Evolutionary conservation across 2,113 vertebrate genomes (phyloP).

Genomic region (Pollimyrus isidori): DNA sequence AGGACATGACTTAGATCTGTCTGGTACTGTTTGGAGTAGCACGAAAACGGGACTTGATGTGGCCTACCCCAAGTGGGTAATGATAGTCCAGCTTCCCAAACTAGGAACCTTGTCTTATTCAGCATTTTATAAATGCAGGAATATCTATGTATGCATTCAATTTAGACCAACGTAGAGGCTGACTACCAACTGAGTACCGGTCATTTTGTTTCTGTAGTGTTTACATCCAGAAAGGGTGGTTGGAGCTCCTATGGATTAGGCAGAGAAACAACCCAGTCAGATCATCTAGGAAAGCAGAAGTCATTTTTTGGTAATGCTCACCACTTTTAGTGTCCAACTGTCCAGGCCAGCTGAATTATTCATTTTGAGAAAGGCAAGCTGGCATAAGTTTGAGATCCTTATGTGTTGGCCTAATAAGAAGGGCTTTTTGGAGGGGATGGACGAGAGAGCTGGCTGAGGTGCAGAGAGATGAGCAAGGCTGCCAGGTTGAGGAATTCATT

Average conservation of each 20-base stretch:
- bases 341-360: neutral
- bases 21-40: constrained; percentile 34
- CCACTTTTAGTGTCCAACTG: neutral
- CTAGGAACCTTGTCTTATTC: constrained; percentile 43
- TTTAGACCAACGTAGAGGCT: constrained; percentile 40
- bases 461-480: neutral
- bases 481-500: neutral
- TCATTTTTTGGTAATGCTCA: neutral
- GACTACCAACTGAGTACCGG: too few relatives aligned
- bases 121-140: constrained; percentile 42
- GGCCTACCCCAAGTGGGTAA: constrained; percentile 47
- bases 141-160: constrained; percentile 36
- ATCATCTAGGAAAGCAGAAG: neutral
- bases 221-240: constrained; percentile 23
- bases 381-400: neutral
- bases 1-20: constrained; percentile 31
- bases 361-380: constrained; percentile 4
- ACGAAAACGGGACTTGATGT: constrained; percentile 50
- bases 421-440: neutral
- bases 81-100: constrained; percentile 49
- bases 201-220: neutral
- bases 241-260: neutral
- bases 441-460: neutral
- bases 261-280: neutral
- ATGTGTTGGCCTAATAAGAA: constrained; percentile 4